A percentile compares a stretch with the other conserved stretches of the same genome.
phyloP scores from a whole-genome alignment of 2,113 vertebrate genomes.

The Odobenus rosmarus region DNA sequence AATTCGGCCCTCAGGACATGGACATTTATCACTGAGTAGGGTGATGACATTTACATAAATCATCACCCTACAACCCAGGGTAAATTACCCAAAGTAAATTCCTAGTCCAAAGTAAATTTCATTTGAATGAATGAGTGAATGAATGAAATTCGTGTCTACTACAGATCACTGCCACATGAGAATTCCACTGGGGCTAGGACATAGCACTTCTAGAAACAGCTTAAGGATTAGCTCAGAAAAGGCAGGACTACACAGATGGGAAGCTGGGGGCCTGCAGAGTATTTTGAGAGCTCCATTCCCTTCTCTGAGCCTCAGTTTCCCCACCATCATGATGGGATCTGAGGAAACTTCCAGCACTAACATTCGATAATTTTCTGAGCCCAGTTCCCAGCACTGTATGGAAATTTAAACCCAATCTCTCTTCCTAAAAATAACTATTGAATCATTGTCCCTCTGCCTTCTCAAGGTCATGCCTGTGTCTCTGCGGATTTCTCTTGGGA shows the following conservation, averaged over 20 bases:
- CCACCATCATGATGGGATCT: neutral
- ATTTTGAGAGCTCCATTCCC: neutral
- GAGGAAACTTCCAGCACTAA: neutral
- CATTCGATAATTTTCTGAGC: neutral
- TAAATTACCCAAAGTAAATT: neutral
- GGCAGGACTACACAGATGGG: neutral
- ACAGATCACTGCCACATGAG: neutral
- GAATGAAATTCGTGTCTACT: neutral
- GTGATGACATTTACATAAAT: neutral
- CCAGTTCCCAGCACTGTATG: neutral
- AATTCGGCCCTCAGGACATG: neutral
- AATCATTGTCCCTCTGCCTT: conserved; percentile 39
- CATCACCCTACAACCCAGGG: neutral
- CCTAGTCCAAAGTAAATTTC: neutral
- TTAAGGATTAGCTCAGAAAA: neutral
- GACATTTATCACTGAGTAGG: neutral
- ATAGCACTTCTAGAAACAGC: neutral
- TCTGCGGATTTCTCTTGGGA: conserved; percentile 71
- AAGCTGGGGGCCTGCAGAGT: neutral
- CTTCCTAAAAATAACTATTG: conserved; percentile 66
- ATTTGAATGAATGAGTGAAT: conserved; percentile 8
- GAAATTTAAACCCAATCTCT: conserved; percentile 53
- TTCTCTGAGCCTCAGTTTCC: conserved; percentile 7
- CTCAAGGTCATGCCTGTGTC: conserved; percentile 46
- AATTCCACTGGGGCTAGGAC: neutral